Base-by-base conservation (phyloP, 1,140 invertebrate genomes). In the Lysiphlebus fabarum region DNA sequence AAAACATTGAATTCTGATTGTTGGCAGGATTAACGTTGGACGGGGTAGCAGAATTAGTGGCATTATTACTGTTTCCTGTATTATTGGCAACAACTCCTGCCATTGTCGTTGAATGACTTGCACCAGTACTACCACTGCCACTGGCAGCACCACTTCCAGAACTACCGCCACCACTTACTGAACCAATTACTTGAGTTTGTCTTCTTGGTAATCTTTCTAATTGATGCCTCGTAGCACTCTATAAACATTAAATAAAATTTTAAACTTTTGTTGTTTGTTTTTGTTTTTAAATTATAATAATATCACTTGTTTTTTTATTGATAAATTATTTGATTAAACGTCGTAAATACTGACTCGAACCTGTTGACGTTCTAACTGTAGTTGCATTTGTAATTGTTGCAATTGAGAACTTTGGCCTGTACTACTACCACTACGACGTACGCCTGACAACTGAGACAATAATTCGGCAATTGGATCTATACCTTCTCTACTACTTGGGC, bases 381-480 rank as follows among this genome's bases (percentile, higher is more conserved):
- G 79, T 77, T 94, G 91, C 90, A 93, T 93, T 78, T 93, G 91
- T 65, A 93, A 78, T 70, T 94, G 91, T 75, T 93, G 90, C 72
- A 93, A 81, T 75, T 92, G 90, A 59, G 88, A 75, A 70, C 79
- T 77, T 76, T 81, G 81, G 71, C 82, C 72, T 62, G 81, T 75
- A 65, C 68, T 77, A 69, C 81, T 83, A 50, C 82, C 82, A 63
- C 78, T 83, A 77, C 92, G 84, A 66, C 92, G 83, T 62, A 94
- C 92, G 62, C 92, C 93, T 33, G 92, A 94, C 69, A 97, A 83
- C 79, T 96, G 93, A 53, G 92, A 94, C 56, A 96, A 81, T 62
- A 96, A 82, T 82, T 97, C 93, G 43, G 92, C 91, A 66, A 98
- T 97, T 54, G 95, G 94, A 85, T 98, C 95, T 62, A 87, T 86